phyloP scores from a whole-genome alignment of 2,113 vertebrate genomes.

The Prolemur simus region DNA sequence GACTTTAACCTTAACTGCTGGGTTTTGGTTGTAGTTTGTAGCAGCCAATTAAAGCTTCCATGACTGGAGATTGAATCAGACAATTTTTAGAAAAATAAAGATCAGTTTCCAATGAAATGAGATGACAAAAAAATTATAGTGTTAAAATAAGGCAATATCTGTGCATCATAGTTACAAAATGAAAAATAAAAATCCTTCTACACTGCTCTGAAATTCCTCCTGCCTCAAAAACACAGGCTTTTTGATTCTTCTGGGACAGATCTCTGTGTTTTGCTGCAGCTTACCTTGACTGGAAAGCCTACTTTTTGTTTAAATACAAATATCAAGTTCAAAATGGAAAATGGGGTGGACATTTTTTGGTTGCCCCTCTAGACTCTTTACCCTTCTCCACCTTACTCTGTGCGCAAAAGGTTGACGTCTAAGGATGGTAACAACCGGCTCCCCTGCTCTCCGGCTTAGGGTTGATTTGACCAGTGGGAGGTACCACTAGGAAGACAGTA shows the following conservation, averaged over 20 bases:
- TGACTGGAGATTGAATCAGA: slow-evolving; percentile 75
- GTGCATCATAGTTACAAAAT: slow-evolving; percentile 76
- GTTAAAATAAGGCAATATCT: slow-evolving; percentile 78
- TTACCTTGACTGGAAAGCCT: slow-evolving; percentile 69
- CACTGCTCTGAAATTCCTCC: slow-evolving; percentile 69
- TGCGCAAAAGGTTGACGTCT: neutral
- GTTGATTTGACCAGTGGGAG: neutral
- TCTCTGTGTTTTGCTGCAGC: slow-evolving; percentile 54
- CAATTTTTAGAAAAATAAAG: slow-evolving; percentile 80
- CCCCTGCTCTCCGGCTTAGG: neutral
- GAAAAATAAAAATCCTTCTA: slow-evolving; percentile 72
- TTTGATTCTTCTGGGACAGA: slow-evolving; percentile 47
- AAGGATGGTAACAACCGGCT: neutral
- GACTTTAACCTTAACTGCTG: slow-evolving; percentile 68
- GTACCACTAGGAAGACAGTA: neutral
- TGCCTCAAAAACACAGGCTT: slow-evolving; percentile 55
- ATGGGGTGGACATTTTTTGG: neutral
- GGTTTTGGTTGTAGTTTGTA: slow-evolving; percentile 74
- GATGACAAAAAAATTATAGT: slow-evolving; percentile 72
- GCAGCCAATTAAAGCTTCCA: slow-evolving; percentile 74
- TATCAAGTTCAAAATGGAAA: slow-evolving; percentile 68
- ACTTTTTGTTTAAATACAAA: slow-evolving; percentile 71
- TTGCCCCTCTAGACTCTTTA: neutral
- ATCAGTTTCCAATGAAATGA: slow-evolving; percentile 78
- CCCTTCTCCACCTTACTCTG: neutral